These are phyloP conservation scores for Urocyon cinereoargenteus DNA, from an alignment of 2,797 vertebrate genomes.

Conservation along the genomic window DNA sequence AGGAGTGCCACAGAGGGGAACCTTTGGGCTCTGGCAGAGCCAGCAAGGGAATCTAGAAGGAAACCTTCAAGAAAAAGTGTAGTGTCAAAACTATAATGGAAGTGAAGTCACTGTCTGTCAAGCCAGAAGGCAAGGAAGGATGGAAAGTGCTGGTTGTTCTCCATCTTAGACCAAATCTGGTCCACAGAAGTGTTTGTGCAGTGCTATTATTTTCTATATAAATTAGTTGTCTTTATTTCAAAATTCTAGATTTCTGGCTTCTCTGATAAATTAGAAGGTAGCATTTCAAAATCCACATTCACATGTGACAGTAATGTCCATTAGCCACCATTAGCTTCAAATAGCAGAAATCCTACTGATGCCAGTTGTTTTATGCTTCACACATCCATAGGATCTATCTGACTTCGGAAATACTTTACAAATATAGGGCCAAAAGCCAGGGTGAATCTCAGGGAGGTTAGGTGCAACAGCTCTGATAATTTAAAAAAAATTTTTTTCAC, in stretches of 20 bases:
- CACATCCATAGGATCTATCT: background rate
- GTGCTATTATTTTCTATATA: background rate
- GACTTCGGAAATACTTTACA: background rate
- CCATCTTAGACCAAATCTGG: background rate
- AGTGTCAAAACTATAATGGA: background rate
- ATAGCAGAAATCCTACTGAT: fast-evolving
- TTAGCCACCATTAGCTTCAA: background rate
- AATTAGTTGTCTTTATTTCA: background rate
- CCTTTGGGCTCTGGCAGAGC: background rate
- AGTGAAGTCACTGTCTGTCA: fast-evolving
- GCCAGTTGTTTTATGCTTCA: background rate
- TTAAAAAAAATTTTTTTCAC: background rate
- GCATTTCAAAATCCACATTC: background rate
- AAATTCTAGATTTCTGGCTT: background rate
- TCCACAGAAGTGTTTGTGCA: background rate
- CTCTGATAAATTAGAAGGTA: background rate
- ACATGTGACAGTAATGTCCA: background rate
- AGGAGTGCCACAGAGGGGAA: background rate
- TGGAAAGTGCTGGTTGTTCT: background rate
- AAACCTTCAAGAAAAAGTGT: background rate
- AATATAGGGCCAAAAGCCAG: background rate
- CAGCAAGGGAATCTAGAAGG: background rate
- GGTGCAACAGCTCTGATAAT: background rate
- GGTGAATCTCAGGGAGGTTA: background rate
- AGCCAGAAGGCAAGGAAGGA: background rate